These are phyloP conservation scores for Equus quagga DNA, from an alignment of 2,113 vertebrate genomes.

Conservation along the genomic window DNA sequence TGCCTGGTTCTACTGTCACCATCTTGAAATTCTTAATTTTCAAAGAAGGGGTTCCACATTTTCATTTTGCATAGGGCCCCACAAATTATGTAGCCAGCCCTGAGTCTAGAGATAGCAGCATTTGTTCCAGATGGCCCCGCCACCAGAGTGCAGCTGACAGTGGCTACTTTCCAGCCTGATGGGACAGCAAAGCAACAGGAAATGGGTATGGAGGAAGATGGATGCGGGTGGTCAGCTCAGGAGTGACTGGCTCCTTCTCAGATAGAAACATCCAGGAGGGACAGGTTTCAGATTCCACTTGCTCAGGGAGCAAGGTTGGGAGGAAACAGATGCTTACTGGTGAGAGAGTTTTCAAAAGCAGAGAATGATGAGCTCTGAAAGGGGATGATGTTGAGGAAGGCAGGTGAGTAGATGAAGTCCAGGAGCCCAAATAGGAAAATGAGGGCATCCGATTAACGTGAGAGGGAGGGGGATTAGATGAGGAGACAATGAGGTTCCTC, in stretches of 20 bases:
- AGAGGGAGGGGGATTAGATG: not conserved
- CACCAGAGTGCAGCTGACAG: no score
- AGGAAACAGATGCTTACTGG: not conserved
- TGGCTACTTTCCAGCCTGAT: not conserved
- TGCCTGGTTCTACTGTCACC: not conserved
- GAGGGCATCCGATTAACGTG: not conserved
- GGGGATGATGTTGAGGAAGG: not conserved
- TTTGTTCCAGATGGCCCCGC: not conserved
- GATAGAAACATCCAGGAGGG: not conserved
- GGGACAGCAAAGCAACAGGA: not conserved
- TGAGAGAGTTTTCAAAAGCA: not conserved
- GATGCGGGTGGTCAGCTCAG: not conserved
- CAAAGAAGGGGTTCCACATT: not conserved
- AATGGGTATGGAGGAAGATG: not conserved
- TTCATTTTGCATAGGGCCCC: not conserved
- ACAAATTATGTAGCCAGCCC: not conserved
- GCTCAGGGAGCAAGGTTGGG: not conserved
- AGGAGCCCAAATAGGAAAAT: not conserved
- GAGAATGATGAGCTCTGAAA: not conserved
- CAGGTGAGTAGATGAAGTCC: not conserved
- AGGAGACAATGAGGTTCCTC: not conserved
- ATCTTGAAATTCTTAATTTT: not conserved
- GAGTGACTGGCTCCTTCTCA: not conserved
- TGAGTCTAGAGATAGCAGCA: not conserved
- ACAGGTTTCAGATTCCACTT: not conserved